These are phyloP conservation scores for Enteromius fasciolatus DNA, from an alignment of 2,797 vertebrate species.

Conservation along the genomic window DNA sequence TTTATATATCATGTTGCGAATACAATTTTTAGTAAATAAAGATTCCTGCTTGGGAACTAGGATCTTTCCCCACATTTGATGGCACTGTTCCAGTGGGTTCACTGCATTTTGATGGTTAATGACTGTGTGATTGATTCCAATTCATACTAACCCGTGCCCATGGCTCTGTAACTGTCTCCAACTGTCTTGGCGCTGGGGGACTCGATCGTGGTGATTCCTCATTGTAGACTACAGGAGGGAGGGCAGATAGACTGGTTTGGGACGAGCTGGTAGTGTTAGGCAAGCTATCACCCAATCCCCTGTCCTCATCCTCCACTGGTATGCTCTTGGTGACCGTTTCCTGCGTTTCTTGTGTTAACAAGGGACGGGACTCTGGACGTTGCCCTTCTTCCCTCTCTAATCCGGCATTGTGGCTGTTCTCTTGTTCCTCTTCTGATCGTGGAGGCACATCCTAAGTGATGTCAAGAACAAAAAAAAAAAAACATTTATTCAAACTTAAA, in stretches of 20 bases:
- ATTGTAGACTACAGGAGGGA: constrained; percentile 67
- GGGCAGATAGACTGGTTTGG: constrained; percentile 79
- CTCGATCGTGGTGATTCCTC: constrained; percentile 72
- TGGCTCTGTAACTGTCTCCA: constrained; percentile 34
- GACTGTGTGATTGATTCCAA: background rate
- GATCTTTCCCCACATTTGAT: background rate
- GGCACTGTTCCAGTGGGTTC: background rate
- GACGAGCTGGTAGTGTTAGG: constrained; percentile 84
- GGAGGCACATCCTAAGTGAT: constrained; percentile 66
- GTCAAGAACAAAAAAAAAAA: background rate
- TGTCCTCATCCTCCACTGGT: constrained; percentile 79
- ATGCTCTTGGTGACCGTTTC: constrained; percentile 71
- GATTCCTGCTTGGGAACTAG: background rate
- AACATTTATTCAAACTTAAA: constrained; percentile 1
- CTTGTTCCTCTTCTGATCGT: constrained; percentile 74
- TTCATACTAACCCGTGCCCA: constrained; percentile 50
- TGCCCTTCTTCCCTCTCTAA: constrained; percentile 74
- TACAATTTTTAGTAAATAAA: background rate
- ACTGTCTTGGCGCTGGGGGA: constrained; percentile 64
- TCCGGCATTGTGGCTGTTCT: constrained; percentile 76
- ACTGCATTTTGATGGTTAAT: background rate
- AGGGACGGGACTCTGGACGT: constrained; percentile 72
- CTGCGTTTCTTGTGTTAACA: constrained; percentile 78
- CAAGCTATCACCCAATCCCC: constrained; percentile 81
- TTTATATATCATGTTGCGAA: background rate